Evolutionary conservation across 2,797 vertebrate species (phyloP).

Genomic region (Argyrosomus regius): DNA sequence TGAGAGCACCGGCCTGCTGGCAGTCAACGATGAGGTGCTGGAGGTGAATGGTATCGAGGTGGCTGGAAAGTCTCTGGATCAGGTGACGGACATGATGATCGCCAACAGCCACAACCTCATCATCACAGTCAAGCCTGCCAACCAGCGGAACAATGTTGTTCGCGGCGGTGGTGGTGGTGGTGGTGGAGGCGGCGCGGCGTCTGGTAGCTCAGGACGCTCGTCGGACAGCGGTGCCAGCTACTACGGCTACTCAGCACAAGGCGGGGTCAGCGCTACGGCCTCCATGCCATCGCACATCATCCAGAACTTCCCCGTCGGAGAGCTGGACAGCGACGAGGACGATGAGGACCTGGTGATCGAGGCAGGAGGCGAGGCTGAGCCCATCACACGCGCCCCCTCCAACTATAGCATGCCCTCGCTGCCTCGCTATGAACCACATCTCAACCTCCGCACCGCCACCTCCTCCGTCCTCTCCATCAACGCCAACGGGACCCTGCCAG

Average conservation of each 20-base stretch:
- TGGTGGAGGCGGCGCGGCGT: constrained; percentile 87
- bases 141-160: constrained; percentile 96
- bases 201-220: constrained; percentile 94
- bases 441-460: constrained; percentile 81
- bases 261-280: constrained; percentile 38
- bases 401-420: constrained; percentile 87
- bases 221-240: constrained; percentile 92
- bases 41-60: constrained; percentile 98
- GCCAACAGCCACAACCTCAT: constrained; percentile 99
- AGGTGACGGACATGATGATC: constrained; percentile 99
- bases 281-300: constrained; percentile 84
- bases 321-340: constrained; percentile 92
- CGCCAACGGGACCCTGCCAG: constrained; percentile 88
- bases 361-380: constrained; percentile 82
- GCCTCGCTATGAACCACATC: constrained; percentile 89
- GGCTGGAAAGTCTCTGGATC: constrained; percentile 95
- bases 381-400: constrained; percentile 81
- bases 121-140: constrained; percentile 96
- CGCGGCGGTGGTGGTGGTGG: constrained; percentile 86
- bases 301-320: constrained; percentile 88
- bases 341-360: constrained; percentile 97
- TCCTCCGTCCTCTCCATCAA: constrained; percentile 50
- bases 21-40: constrained; percentile 96
- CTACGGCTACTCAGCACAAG: constrained; percentile 81
- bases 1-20: constrained; percentile 95